Evolutionary conservation across 1,140 invertebrate species (phyloP), one percentile per base, ranked within the genome.

Genomic region (Drosophila malerkotliana): DNA sequence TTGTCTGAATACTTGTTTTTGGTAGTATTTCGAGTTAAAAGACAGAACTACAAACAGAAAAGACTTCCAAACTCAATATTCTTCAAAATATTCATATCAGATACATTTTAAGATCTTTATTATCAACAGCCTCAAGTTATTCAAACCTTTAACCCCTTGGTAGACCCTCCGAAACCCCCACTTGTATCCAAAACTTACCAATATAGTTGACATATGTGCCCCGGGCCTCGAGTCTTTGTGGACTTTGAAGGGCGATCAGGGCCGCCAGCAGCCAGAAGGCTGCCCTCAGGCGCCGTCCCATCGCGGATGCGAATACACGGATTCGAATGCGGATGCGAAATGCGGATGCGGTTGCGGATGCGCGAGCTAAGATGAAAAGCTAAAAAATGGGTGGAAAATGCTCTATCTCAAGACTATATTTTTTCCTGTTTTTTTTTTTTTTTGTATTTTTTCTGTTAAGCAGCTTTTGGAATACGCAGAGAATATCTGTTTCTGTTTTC

Each of bases 251-350:
- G 60, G 58, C 77, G 49, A 77, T 56, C 54, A 87, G 82, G 72
- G 60, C 77, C 60, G 77, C 79, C 34, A 85, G 82, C 60, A 87
- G 64, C 81, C 81, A 85, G 9, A 67, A 48, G 73, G 62, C 80
- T 49, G 80, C 80, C 72, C 68, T 64, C 61, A 76, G 30, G 71
- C 71, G 72, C 67, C 81, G 62, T 49, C 67, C 78, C 81, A 85
- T 85, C 7, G 47, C 57, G 61, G 53, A 55, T 59, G 44, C 61
- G 47, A 37, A 37, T 51, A 14, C 24, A 24, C 59, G 49, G 59
- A 62, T 62, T 39, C 51, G 57, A 21, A 44, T 66, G 37, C 45
- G 56, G 34, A 44, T 67, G 62, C 61, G 41, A 53, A 62, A 62
- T 62, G 15, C 41, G 58, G 15, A 44, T 66, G 37, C 45, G 41